Percentiles rank a stretch among this genome's conserved stretches.
These are phyloP conservation scores for Albula glossodonta DNA, from an alignment of 2,113 vertebrate genomes.

Conservation along the genomic window DNA sequence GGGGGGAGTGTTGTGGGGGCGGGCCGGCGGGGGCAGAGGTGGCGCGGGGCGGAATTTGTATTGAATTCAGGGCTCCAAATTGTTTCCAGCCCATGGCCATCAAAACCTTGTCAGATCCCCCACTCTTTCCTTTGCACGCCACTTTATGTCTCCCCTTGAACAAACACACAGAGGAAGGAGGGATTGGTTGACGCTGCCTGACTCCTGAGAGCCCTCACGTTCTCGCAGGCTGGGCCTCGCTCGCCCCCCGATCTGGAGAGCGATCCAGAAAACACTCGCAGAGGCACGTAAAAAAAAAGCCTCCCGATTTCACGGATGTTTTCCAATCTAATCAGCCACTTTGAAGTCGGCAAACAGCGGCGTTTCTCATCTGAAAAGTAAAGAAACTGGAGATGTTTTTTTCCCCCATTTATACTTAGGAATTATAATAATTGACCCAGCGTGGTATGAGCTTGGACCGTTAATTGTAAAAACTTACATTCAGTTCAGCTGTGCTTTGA, in stretches of 20 bases:
- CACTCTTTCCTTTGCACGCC: constrained; percentile 29
- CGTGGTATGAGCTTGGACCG: neutral
- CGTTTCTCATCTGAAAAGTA: constrained; percentile 58
- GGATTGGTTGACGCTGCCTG: neutral
- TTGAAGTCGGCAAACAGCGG: constrained; percentile 48
- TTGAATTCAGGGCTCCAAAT: constrained; percentile 54
- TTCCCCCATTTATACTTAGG: neutral
- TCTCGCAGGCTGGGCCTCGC: neutral
- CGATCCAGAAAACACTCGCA: neutral
- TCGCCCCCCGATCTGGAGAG: neutral
- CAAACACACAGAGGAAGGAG: constrained; percentile 39
- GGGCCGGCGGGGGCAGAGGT: constrained; percentile 40
- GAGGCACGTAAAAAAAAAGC: constrained; percentile 45
- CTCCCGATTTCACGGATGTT: constrained; percentile 58
- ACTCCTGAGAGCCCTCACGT: neutral
- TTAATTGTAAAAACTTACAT: constrained; percentile 12
- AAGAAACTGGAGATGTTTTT: constrained; percentile 45
- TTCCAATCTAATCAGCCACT: constrained; percentile 56
- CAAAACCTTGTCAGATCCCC: constrained; percentile 58
- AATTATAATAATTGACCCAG: constrained; percentile 6
- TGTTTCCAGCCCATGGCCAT: constrained; percentile 62
- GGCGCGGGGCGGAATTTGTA: constrained; percentile 56
- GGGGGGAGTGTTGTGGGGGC: neutral
- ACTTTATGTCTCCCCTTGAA: constrained; percentile 48
- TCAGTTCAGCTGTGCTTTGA: neutral